Evolutionary conservation across 2,113 vertebrate genomes (phyloP).

Genomic region (Oreochromis aureus): DNA sequence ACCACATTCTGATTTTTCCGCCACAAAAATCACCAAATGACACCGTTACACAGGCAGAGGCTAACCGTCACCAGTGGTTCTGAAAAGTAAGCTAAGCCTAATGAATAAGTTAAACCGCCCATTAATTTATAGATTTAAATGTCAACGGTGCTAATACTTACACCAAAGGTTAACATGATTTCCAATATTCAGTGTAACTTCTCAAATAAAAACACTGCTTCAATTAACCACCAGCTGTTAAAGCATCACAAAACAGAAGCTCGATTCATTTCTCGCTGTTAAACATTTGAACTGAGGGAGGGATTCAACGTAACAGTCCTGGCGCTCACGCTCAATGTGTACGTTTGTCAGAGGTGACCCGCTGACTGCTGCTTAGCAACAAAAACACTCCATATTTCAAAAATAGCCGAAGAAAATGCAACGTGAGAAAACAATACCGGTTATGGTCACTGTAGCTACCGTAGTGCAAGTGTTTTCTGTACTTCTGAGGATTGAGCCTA

Average conservation of each 20-base stretch:
- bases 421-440: background rate
- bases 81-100: background rate
- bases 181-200: background rate
- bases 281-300: background rate
- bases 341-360: background rate
- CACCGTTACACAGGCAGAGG: background rate
- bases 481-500: background rate
- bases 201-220: background rate
- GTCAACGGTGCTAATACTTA: background rate
- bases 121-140: background rate
- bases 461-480: background rate
- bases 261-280: background rate
- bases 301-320: background rate
- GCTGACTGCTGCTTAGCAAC: slow-evolving; percentile 33
- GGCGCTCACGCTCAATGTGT: background rate
- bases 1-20: background rate
- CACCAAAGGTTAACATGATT: background rate
- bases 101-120: background rate
- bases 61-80: background rate
- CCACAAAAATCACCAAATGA: background rate
- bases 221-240: background rate
- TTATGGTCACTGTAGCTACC: background rate
- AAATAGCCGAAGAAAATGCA: slow-evolving; percentile 14
- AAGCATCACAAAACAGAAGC: background rate
- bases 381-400: background rate